Conservation (phyloP, 1,140 invertebrate species). For the Drosophila ogumai region DNA sequence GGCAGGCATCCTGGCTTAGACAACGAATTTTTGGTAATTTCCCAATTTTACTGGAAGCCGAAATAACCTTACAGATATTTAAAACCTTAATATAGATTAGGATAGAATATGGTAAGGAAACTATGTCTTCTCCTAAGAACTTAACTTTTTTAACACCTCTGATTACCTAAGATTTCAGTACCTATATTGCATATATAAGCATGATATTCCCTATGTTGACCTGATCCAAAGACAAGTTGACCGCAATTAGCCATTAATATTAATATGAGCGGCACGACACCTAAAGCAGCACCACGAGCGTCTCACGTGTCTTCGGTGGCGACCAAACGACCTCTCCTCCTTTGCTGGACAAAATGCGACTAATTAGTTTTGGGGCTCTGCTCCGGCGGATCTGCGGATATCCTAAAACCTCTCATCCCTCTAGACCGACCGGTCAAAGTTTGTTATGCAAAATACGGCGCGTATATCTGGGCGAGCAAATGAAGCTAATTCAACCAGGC, state of each 20-base stretch:
- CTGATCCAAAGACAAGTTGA: slow-evolving; percentile 41
- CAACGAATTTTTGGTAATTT: slow-evolving; percentile 10
- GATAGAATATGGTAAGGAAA: neutral
- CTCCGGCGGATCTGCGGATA: slow-evolving; percentile 6
- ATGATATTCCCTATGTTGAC: neutral
- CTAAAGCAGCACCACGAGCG: slow-evolving; percentile 17
- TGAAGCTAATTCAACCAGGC: slow-evolving; percentile 73
- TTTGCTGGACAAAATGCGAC: slow-evolving; percentile 38
- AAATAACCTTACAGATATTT: neutral
- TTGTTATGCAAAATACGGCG: slow-evolving; percentile 81
- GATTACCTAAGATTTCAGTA: neutral
- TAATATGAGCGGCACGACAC: slow-evolving; percentile 57
- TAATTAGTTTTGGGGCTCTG: slow-evolving; percentile 76
- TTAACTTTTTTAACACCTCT: neutral
- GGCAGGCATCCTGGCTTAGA: slow-evolving; percentile 6
- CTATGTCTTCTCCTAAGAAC: neutral
- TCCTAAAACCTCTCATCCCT: neutral
- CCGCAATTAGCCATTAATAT: slow-evolving; percentile 75
- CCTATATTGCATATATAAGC: neutral
- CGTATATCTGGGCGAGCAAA: slow-evolving; percentile 65
- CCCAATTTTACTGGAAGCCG: neutral
- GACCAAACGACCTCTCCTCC: slow-evolving; percentile 10
- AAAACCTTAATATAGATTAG: neutral
- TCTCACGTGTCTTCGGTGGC: slow-evolving; percentile 67
- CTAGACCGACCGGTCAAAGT: slow-evolving; percentile 45